Evolutionary conservation across 2,113 vertebrate species (phyloP).

Genomic region (Heptranchias perlo): DNA sequence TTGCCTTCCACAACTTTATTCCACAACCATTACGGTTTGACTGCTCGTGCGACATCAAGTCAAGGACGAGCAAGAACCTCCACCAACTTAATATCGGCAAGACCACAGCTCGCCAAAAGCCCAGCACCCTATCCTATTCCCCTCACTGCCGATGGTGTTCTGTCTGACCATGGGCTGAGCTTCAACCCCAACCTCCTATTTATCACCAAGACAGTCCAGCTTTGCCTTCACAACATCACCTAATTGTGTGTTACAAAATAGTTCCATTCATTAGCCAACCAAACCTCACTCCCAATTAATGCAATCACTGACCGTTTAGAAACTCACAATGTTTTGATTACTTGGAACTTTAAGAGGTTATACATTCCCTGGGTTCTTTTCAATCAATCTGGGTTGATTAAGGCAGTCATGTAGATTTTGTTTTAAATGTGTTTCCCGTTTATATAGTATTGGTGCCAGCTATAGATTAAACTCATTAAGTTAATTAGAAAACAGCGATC

Average conservation of each 20-base stretch:
- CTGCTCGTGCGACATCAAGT: background rate
- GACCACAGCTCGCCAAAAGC: background rate
- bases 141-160: background rate
- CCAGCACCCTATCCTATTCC: background rate
- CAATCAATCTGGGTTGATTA: background rate
- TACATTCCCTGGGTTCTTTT: background rate
- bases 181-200: too few relatives aligned
- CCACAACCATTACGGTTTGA: too few relatives aligned
- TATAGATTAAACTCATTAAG: background rate
- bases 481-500: background rate
- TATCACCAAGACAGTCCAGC: background rate
- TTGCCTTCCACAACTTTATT: too few relatives aligned
- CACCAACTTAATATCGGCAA: background rate
- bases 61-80: background rate
- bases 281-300: background rate
- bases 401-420: background rate
- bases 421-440: background rate
- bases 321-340: background rate
- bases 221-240: background rate
- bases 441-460: background rate
- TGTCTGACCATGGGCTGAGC: too few relatives aligned
- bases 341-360: background rate
- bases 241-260: background rate
- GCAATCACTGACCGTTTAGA: background rate
- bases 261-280: background rate